A percentile compares a stretch with the other conserved stretches of the same genome.
Conservation (phyloP, 2,888 invertebrate species). For the Cenopis cana region DNA sequence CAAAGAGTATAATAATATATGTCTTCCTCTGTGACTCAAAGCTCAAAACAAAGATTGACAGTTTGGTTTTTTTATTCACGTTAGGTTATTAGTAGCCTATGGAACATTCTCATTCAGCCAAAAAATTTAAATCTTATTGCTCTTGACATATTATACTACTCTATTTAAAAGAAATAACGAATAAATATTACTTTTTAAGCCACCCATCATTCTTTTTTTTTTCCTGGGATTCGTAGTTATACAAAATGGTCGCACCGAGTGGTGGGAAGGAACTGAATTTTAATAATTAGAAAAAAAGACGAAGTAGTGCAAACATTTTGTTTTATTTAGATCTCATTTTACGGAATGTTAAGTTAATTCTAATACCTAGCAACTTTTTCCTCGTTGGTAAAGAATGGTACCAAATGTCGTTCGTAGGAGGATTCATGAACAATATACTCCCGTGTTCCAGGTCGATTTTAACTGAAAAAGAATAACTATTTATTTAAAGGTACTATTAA, state of each 20-base stretch:
- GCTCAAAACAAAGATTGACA: slow-evolving; percentile 43
- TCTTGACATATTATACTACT: not conserved
- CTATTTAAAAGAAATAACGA: not conserved
- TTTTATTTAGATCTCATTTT: slow-evolving; percentile 64
- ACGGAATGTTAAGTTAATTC: slow-evolving; percentile 89
- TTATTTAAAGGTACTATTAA: not conserved
- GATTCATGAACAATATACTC: slow-evolving; percentile 88
- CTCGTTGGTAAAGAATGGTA: slow-evolving; percentile 88
- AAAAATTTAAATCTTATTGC: not conserved
- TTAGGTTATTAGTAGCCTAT: not conserved
- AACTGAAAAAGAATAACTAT: slow-evolving; percentile 67
- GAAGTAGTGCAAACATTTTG: not conserved
- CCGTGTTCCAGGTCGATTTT: slow-evolving; percentile 87
- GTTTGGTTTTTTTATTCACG: slow-evolving; percentile 44
- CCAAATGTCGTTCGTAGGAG: slow-evolving; percentile 89
- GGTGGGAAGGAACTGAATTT: not conserved
- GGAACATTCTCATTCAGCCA: slow-evolving; percentile 31
- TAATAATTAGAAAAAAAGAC: not conserved
- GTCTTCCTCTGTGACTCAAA: slow-evolving; percentile 23
- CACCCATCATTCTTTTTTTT: not conserved
- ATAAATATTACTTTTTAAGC: not conserved
- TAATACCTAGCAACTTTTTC: slow-evolving; percentile 80
- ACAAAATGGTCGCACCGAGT: not conserved
- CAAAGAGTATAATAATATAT: too few species aligned
- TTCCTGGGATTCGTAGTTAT: not conserved